Evolutionary conservation across 1,140 invertebrate genomes (phyloP), one percentile per base, ranked within the genome.

Genomic region (Orchesella cincta): DNA sequence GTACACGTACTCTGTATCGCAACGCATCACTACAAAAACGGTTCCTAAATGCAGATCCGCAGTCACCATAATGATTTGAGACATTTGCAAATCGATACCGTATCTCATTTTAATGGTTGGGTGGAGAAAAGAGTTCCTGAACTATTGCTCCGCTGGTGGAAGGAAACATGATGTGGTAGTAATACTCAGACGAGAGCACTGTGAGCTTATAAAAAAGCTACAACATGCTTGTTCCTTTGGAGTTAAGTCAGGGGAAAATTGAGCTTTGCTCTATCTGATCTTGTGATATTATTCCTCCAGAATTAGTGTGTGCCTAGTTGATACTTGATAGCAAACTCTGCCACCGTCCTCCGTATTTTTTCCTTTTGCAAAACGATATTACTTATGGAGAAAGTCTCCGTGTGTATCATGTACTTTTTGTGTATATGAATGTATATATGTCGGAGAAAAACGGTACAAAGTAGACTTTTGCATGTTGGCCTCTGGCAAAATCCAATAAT

Each of bases 11-110:
- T n/a, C n/a, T n/a, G n/a, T n/a, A n/a, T n/a, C n/a, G n/a, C n/a
- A n/a, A n/a, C n/a, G n/a, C n/a, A n/a, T n/a, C n/a, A n/a, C n/a
- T n/a, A n/a, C n/a, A n/a, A n/a, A n/a, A n/a, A n/a, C n/a, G n/a
- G n/a, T n/a, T n/a, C n/a, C n/a, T n/a, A n/a, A 57, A 57, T 23
- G 54, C 54, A 57, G 54, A n/a, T n/a, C n/a, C n/a, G n/a, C n/a
- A 16, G 54, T 57, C 54, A n/a, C 14, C 62, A 26, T 67, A 67
- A 67, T 67, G 62, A 67, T 67, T 67, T 67, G 62, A 67, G 62
- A 67, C 62, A 67, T 67, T 67, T 67, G 62, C 62, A 67, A 67
- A 67, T 67, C 62, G 62, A 67, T 67, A 67, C 62, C 26, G 31
- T 67, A 67, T 67, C 62, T 67, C 62, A 67, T 67, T 67, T 67